Percentiles rank a stretch among this genome's conserved stretches.
Conservation (phyloP, 2,797 vertebrate genomes). For the Coendou prehensilis region DNA sequence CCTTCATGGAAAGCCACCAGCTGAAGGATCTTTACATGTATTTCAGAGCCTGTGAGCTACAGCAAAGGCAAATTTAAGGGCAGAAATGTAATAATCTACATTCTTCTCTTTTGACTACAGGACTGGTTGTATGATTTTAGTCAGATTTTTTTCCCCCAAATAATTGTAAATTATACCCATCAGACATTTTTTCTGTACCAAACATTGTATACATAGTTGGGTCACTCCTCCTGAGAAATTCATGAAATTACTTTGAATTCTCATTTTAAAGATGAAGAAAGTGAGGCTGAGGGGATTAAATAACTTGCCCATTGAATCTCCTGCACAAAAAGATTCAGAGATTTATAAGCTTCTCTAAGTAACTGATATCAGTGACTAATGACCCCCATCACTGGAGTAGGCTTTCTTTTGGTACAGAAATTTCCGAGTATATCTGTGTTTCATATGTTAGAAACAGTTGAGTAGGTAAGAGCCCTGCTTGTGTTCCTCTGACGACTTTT, state of each 20-base stretch:
- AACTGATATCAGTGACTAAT: background rate
- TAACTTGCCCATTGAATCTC: background rate
- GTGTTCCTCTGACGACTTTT: background rate
- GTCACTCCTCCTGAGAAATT: background rate
- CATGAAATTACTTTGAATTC: background rate
- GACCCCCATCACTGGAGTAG: background rate
- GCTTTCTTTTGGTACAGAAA: background rate
- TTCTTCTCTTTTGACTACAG: background rate
- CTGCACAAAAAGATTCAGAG: background rate
- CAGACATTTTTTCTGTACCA: background rate
- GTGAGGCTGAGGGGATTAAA: background rate
- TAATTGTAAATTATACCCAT: background rate
- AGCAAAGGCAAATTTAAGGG: background rate
- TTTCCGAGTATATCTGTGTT: background rate
- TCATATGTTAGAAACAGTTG: background rate
- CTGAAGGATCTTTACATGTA: background rate
- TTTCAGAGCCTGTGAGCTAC: background rate
- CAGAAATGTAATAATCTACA: background rate
- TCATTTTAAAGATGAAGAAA: slow-evolving; percentile 31
- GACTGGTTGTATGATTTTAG: background rate
- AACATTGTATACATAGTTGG: background rate
- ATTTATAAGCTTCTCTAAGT: background rate
- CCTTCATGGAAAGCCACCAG: background rate
- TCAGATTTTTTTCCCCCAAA: background rate
- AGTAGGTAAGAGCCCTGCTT: background rate